Evolutionary conservation across 2,888 invertebrate species (phyloP), one percentile per base, ranked within the genome.

Genomic region (Microplitis manilae): DNA sequence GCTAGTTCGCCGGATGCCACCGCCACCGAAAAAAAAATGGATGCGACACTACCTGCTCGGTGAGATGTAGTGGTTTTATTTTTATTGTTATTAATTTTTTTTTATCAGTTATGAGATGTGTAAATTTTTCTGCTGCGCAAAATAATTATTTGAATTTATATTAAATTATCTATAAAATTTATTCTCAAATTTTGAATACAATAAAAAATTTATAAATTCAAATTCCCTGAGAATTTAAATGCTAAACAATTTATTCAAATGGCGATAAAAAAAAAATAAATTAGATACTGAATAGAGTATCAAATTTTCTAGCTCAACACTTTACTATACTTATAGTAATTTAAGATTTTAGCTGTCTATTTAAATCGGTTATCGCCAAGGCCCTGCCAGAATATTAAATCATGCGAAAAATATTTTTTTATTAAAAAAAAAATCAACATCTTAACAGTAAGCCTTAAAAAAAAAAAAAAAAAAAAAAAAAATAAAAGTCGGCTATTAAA

Each of bases 1-100:
- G 77, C 80, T 81, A 67, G 82, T 81, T 60, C 83, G 83, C 79
- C 88, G 88, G 88, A 86, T 87, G 80, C 92, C 93, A 60, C 93
- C 91, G 67, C 90, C 94, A 75, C 94, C 94, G 65, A 94, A 94
- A 91, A 94, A 94, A 91, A 94, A 94, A 89, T 94, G 94, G 94
- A 94, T 94, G 82, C 93, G 92, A 84, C 93, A 94, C 87, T 94
- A 94, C 88, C 90, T 93, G 84, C 92, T 92, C 91, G 90, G 93
- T 93, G 87, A 88, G 87, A 65, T 50, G 9, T 17, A 7, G 62
- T 62, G 62, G 7, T 15, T 17, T 20, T 62, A 8, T 50, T 5
- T 50, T 50, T 8, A 13, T 50, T 5, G 13, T 50, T 8, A 50
- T 50, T 50, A 50, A 13, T 50, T 8, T 8, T 50, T 50, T 50